Evolutionary conservation across 2,797 vertebrate genomes (phyloP), one percentile per base, ranked within the genome.

Genomic region (Dallia pectoralis): DNA sequence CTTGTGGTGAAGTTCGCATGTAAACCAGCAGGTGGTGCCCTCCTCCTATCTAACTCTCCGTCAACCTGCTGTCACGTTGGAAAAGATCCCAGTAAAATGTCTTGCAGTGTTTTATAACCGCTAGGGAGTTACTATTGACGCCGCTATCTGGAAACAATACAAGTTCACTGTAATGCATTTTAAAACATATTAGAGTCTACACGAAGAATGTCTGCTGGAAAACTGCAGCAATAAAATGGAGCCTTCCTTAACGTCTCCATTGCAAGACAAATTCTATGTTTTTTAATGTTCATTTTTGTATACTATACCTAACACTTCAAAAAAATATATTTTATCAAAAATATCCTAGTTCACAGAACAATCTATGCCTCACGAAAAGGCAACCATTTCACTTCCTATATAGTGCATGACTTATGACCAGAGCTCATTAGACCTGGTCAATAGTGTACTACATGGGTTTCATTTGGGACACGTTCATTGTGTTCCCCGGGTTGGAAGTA

Each of bases 1-100:
- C n/a, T n/a, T n/a, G n/a, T 44, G 9, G 40, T 44, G 9, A 1
- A 44, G 7, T 44, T 44, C 12, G 8, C 15, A 33, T 75, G 5
- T 53, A 56, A 36, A 36, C 88, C 90, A 91, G 81, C n/a, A 91
- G 89, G 77, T 86, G 90, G 89, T 80, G 19, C 59, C 49, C 64
- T 69, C 15, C 53, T 18, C 72, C 32, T 16, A 49, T 6, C 44
- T 79, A 70, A 4, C 1, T 48, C 51, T 18, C 67, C 11, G n/a
- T 15, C 36, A 19, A 12, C 12, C 63, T 27, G 25, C 30, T 16
- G 30, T 15, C 40, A 33, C 53, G 25, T 25, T 59, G 53, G 22
- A 59, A 14, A 44, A 12, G n/a, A 22, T 9, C 14, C 53, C 22
- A 25, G 53, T 14, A 27, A 59, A 59, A 56, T 9, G 25, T 25